These are phyloP conservation scores for Kryptolebias ocellatus DNA, from an alignment of 2,797 vertebrate genomes.

Conservation along the genomic window DNA sequence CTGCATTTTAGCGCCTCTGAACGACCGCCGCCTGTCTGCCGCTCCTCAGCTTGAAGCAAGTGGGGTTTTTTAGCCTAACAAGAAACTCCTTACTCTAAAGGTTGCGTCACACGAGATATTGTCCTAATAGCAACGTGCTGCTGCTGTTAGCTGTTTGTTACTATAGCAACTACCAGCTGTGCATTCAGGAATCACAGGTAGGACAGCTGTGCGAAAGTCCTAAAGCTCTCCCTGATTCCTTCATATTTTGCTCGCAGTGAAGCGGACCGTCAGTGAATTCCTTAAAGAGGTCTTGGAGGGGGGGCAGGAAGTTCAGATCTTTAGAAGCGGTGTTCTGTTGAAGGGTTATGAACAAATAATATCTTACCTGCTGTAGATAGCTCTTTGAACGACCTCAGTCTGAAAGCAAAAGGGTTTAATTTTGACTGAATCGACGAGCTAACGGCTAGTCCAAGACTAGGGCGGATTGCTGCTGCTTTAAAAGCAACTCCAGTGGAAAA, in stretches of 20 bases:
- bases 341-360: background rate
- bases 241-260: background rate
- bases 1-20: background rate
- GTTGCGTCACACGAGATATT: constrained; percentile 30
- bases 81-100: constrained; percentile 53
- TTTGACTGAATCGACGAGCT: too few relatives aligned
- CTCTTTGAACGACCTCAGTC: too few relatives aligned
- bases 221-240: background rate
- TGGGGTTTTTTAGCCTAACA: constrained; percentile 24
- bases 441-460: too few relatives aligned
- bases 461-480: too few relatives aligned
- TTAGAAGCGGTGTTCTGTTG: too few relatives aligned
- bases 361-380: too few relatives aligned
- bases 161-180: constrained; percentile 74
- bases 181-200: constrained; percentile 55
- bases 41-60: background rate
- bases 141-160: constrained; percentile 67
- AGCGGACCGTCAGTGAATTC: background rate
- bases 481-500: too few relatives aligned
- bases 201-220: background rate
- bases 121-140: constrained; percentile 67
- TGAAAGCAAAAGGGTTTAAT: too few relatives aligned
- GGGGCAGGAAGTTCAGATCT: too few relatives aligned
- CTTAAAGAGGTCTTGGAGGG: background rate
- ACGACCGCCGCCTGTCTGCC: background rate